phyloP scores from a whole-genome alignment of 2,113 vertebrate species.

The Nothobranchius furzeri region DNA sequence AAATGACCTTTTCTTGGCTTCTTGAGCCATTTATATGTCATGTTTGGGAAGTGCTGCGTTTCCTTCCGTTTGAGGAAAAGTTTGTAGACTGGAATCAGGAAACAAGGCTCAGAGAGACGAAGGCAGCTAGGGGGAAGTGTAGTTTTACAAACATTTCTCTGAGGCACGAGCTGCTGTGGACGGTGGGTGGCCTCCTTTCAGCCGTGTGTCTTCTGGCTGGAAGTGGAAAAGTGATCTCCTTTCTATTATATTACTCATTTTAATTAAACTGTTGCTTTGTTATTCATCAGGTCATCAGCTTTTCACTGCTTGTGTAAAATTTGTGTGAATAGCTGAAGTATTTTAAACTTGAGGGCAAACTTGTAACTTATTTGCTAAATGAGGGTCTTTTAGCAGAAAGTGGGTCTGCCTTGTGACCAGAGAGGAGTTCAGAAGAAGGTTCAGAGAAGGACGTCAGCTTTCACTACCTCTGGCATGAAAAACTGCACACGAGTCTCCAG shows the following conservation, averaged over 20 bases:
- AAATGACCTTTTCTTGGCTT: too few species aligned
- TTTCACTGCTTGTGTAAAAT: constrained; percentile 5
- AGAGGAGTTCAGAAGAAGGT: constrained; percentile 1
- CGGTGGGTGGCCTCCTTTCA: background rate
- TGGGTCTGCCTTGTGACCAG: constrained; percentile 19
- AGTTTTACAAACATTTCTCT: constrained; percentile 13
- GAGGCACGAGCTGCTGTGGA: constrained; percentile 1
- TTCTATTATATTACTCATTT: background rate
- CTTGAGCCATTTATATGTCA: too few species aligned
- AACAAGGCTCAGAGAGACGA: constrained; percentile 2
- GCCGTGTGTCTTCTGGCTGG: background rate
- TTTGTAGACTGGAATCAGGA: background rate
- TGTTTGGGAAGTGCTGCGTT: background rate
- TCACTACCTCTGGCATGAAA: background rate
- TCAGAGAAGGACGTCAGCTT: background rate
- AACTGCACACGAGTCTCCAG: background rate
- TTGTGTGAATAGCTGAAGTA: background rate
- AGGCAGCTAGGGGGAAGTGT: constrained; percentile 24
- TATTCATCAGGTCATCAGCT: too few species aligned
- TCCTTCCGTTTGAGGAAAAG: background rate
- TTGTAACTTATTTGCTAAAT: constrained; percentile 34
- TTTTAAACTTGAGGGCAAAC: constrained; percentile 10
- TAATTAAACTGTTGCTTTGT: too few species aligned
- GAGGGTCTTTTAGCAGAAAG: constrained; percentile 29
- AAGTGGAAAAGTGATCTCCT: background rate